Base-by-base conservation (phyloP, 2,113 vertebrate genomes). In the Brachyistius frenatus region DNA sequence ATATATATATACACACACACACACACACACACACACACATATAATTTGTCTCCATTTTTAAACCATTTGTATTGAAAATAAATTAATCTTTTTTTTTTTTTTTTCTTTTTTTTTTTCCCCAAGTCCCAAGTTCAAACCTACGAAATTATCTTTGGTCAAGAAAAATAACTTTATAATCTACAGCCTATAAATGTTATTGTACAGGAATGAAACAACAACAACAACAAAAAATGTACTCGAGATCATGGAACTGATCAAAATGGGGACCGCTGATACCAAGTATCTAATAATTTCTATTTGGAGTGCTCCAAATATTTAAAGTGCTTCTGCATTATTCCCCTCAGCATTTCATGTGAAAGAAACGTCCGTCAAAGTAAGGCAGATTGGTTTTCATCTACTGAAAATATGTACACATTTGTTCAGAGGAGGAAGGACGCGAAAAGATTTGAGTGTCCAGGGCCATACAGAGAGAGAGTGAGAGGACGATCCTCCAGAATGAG, bases 171-270 rank as follows among this genome's bases (percentile, higher is more conserved):
- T 23, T 91, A 88, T 92, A 93, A 93, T 93, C 89, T 91, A 94
- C 89, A 93, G 57, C 83, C 86, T 92, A 89, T 89, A 92, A 93
- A 93, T 83, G 79, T 91, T 78, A 89, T 80, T 84, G 50, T 91
- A 93, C 92, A 92, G 76, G 72, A 84, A 81, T 94, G 92, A 95
- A 86, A 96, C 63, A 86, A 46, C 2, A 66, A 65, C n/a, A 71
- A 39, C 11, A 74, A n/a, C n/a, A 76, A 65, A 69, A 81, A 70
- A 88, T 35, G 76, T 90, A 88, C 64, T 75, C 35, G 37, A 90
- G 98, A 99, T 99, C 97, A 99, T 98, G 96, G 81, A 99, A 99
- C 97, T 99, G 98, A 99, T 99, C 97, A 56, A 96, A 94, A 94
- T 84, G 89, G 88, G 87, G 84, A 85, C 83, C 82, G 85, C 92